phyloP scores from a whole-genome alignment of 2,888 invertebrate genomes.

The Anodontia alba region DNA sequence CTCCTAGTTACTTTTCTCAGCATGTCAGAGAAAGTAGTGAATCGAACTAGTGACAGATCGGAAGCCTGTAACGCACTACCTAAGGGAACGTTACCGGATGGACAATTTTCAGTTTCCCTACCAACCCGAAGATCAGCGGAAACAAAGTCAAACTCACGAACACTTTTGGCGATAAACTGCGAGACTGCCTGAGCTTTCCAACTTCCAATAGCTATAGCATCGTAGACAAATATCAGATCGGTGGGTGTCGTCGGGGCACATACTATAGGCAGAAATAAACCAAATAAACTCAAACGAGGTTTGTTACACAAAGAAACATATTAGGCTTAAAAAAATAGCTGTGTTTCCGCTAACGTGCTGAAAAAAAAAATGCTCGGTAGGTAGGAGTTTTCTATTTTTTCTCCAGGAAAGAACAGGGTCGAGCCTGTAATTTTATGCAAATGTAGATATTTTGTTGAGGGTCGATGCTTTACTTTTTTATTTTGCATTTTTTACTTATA shows the following conservation, averaged over 20 bases:
- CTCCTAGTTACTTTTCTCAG: conserved; percentile 46
- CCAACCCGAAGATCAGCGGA: conserved; percentile 59
- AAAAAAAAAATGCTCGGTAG: too few relatives aligned
- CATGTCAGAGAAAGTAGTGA: conserved; percentile 54
- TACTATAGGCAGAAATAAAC: conserved; percentile 43
- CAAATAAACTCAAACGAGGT: neutral
- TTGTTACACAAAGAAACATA: too few relatives aligned
- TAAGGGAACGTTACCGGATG: conserved; percentile 53
- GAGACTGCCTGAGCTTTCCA: conserved; percentile 61
- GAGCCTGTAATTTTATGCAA: too few relatives aligned
- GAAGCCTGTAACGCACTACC: conserved; percentile 45
- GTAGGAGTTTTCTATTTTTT: too few relatives aligned
- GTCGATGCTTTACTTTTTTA: too few relatives aligned
- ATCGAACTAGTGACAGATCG: conserved; percentile 47
- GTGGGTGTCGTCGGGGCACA: conserved; percentile 52
- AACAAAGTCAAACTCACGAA: conserved; percentile 46
- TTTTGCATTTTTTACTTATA: too few relatives aligned
- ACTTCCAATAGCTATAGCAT: conserved; percentile 62
- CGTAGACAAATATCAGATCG: conserved; percentile 68
- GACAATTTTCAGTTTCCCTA: conserved; percentile 61
- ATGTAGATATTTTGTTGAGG: too few relatives aligned
- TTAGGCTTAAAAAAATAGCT: too few relatives aligned
- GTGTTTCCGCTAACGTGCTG: too few relatives aligned
- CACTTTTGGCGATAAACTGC: conserved; percentile 55
- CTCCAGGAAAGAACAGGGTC: too few relatives aligned